Evolutionary conservation across 2,113 vertebrate genomes (phyloP).

Genomic region (Apteryx owenii): DNA sequence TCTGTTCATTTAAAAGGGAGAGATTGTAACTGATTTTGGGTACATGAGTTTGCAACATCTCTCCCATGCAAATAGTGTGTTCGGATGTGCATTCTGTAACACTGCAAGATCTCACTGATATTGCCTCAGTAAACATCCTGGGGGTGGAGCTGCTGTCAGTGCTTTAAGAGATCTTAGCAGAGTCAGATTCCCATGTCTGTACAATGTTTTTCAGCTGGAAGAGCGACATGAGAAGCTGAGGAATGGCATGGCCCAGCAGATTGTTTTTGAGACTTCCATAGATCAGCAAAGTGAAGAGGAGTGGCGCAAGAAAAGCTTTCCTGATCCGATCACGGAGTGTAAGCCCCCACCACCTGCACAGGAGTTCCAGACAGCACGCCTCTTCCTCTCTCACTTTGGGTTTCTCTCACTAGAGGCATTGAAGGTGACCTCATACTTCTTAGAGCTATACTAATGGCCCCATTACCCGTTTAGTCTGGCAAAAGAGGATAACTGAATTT

Average conservation of each 20-base stretch:
- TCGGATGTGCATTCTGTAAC: background rate
- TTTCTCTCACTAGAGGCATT: slow-evolving; percentile 94
- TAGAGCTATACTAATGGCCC: background rate
- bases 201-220: slow-evolving; percentile 83
- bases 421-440: slow-evolving; percentile 82
- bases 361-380: slow-evolving; percentile 95
- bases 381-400: slow-evolving; percentile 95
- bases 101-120: background rate
- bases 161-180: background rate
- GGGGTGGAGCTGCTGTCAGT: background rate
- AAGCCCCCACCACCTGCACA: slow-evolving; percentile 90
- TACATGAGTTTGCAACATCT: background rate
- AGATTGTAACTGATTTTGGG: background rate
- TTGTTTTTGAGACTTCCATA: slow-evolving; percentile 87
- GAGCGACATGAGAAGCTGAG: slow-evolving; percentile 90
- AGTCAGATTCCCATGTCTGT: background rate
- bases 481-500: background rate
- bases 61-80: background rate
- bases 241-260: slow-evolving; percentile 90
- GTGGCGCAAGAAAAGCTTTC: slow-evolving; percentile 86
- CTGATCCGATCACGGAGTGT: slow-evolving; percentile 89
- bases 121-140: background rate
- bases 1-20: background rate
- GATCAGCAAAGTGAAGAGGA: slow-evolving; percentile 88
- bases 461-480: background rate